Evolutionary conservation across 2,888 invertebrate species (phyloP), one percentile per base, ranked within the genome.

Genomic region (Sarcophaga rosellei): DNA sequence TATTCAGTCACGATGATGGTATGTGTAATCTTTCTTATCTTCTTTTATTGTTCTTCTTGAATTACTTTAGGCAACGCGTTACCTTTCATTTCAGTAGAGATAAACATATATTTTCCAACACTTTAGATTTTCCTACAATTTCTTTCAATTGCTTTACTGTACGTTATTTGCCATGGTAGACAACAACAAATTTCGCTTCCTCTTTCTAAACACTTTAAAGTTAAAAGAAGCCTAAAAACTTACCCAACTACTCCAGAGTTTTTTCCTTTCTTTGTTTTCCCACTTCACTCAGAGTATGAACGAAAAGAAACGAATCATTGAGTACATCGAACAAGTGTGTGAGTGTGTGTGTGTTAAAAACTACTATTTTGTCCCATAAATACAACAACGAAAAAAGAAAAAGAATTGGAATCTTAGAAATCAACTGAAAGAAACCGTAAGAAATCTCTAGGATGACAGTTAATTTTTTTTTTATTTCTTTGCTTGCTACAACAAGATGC

Each of bases 111-210:
- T 25, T 25, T 3, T 5, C 4, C 6, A 25, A 25, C 6, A 0
- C 25, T 25, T 25, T 25, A 0, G 8, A 35, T 8, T 35, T 35
- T 0, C 35, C 35, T 35, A 35, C 35, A 35, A 35, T 35, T 35
- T 35, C 0, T 8, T 35, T 6, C 35, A 35, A 35, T 35, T 10
- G 35, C 12, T 17, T 17, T 17, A 53, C 53, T 53, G 53, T 53
- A 3, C 20, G 25, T n/a, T 10, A 35, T 35, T 35, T 35, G 72
- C 25, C 53, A 72, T 65, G 72, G 25, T 8, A 79, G 53, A 69
- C 57, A 72, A 69, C 75, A 76, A 84, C 84, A 84, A 77, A 85
- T 85, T 75, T 69, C 20, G 44, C 70, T 76, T 80, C 63, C 76
- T 80, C 23, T 80, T 17, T 74, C 44, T n/a, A 70, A 86, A 73